A percentile compares a stretch with the other conserved stretches of the same genome.
phyloP scores from a whole-genome alignment of 2,888 invertebrate species.

The Noctua comes region DNA sequence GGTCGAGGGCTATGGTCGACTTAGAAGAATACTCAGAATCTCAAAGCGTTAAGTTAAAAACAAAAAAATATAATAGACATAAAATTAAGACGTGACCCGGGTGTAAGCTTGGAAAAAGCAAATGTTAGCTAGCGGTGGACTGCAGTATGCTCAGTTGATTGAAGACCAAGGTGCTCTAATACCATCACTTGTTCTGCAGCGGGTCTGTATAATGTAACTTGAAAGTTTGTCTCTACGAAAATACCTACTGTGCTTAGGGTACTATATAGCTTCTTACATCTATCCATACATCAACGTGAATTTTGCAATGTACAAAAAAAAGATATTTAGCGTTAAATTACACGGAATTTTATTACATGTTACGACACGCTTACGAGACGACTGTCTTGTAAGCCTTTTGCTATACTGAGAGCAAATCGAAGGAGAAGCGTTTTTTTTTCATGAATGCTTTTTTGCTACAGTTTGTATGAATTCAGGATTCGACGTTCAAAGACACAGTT shows the following conservation, averaged over 20 bases:
- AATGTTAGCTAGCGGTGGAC: not conserved
- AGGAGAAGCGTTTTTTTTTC: not conserved
- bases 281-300: not conserved
- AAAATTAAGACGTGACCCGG: too few relatives aligned
- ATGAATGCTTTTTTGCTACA: not conserved
- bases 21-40: too few relatives aligned
- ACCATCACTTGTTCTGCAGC: not conserved
- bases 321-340: conserved; percentile 59
- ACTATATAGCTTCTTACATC: not conserved
- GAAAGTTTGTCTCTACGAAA: not conserved
- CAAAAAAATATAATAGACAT: too few relatives aligned
- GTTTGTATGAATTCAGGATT: not conserved
- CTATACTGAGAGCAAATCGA: not conserved
- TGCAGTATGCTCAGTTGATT: not conserved
- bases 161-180: not conserved
- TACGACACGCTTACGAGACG: conserved; percentile 67
- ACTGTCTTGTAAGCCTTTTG: conserved; percentile 44
- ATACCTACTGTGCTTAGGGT: not conserved
- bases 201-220: not conserved
- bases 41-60: too few relatives aligned
- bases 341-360: conserved; percentile 66
- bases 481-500: not conserved
- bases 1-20: too few relatives aligned
- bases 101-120: too few relatives aligned
- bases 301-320: conserved; percentile 32